Evolutionary conservation across 2,113 vertebrate species (phyloP), one percentile per base, ranked within the genome.

Genomic region (Psammodynastes pulverulentus): DNA sequence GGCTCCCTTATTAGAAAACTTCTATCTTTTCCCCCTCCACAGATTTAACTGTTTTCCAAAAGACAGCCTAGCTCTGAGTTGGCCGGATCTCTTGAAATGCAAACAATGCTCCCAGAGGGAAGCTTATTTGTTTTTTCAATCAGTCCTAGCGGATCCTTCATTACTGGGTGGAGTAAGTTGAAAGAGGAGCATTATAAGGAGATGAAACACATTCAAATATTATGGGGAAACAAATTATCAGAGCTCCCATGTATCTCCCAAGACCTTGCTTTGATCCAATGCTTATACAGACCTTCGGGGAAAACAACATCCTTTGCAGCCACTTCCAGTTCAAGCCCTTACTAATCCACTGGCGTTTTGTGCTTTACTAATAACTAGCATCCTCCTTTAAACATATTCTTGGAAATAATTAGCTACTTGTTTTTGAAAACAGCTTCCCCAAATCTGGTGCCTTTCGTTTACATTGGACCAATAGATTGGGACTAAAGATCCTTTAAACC

Each of bases 111-210:
- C 87, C 87, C 88, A 89, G 91, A 86, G 45, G 45, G 46, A 89
- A 89, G 88, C 79, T 51, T 92, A 86, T 92, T 92, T 92, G 85
- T 92, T 92, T 89, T 85, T 89, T 85, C 72, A n/a, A 84, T 62
- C n/a, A 62, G 72, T 92, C 43, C 85, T 88, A 53, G 85, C 85
- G 79, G 87, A 58, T 85, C 89, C 91, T 17, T 92, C 52, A 62
- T 62, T 92, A 84, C 91, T 86, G 88, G 53, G 53, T 89, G 51
- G 88, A 89, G 88, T 54, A 86, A 86, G 79, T 85, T 89, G 62
- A 92, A 89, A 92, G 88, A 51, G 34, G 43, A 48, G 10, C 88
- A 51, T 85, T 58, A 84, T 29, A 89, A 54, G 87, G 85, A 89
- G n/a, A 89, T 89, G 84, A 92, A 89, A 89, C 13, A 58, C 88